Conservation (phyloP, 2,888 invertebrate genomes). For the Pseudococcus longispinus region DNA sequence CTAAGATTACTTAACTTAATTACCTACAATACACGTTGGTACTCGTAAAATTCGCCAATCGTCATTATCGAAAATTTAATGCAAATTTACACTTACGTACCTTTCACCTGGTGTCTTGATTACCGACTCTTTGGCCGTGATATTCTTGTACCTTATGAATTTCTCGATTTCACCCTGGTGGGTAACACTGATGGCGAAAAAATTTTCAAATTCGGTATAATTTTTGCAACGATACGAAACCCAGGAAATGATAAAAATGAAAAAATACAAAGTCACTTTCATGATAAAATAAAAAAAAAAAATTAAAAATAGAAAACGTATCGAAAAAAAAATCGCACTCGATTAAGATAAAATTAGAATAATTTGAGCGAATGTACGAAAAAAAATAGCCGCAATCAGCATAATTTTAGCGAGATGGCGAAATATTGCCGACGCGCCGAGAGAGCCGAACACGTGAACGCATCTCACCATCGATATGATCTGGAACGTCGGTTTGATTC, state of each 20-base stretch:
- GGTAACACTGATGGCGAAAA: slow-evolving; percentile 42
- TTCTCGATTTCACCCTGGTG: slow-evolving; percentile 47
- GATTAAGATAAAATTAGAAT: neutral
- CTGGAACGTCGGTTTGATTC: slow-evolving; percentile 49
- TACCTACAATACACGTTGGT: neutral
- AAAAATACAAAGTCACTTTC: slow-evolving; percentile 41
- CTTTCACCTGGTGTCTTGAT: slow-evolving; percentile 44
- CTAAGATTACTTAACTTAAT: no score
- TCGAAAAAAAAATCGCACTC: no score
- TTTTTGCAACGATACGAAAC: slow-evolving; percentile 25
- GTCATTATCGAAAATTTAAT: neutral
- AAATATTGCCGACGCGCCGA: neutral
- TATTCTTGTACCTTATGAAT: slow-evolving; percentile 11
- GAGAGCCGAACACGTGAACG: slow-evolving; percentile 7
- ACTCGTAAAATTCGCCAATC: neutral
- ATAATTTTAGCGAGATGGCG: neutral
- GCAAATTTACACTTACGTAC: slow-evolving; percentile 1
- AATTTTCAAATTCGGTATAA: slow-evolving; percentile 38
- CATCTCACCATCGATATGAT: slow-evolving; percentile 38
- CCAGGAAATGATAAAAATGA: slow-evolving; percentile 29
- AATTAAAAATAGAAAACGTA: no score
- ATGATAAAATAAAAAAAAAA: neutral
- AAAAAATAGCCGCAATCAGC: neutral
- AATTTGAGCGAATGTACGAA: neutral
- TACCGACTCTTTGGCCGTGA: slow-evolving; percentile 53